These are phyloP conservation scores for Peromyscus nudipes DNA, from an alignment of 2,797 vertebrate species.

Conservation along the genomic window DNA sequence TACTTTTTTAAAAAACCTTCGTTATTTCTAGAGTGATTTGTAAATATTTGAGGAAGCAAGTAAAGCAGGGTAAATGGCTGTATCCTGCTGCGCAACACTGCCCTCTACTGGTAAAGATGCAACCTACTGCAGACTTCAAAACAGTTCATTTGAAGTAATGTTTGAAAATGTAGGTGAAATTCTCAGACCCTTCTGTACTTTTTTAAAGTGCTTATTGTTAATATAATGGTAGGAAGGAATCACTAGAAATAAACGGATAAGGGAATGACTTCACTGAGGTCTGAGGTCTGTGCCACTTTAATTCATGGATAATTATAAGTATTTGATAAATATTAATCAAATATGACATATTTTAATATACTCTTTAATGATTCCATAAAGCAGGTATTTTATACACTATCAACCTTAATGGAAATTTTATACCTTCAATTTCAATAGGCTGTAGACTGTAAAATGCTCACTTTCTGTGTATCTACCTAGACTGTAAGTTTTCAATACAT, in stretches of 20 bases:
- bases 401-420: neutral
- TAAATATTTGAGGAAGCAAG: conserved; percentile 45
- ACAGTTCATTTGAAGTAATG: neutral
- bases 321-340: conserved; percentile 41
- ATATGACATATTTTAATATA: neutral
- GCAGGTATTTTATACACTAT: neutral
- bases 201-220: neutral
- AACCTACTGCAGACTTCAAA: neutral
- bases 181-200: neutral
- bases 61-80: conserved; percentile 12
- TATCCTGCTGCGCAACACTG: conserved; percentile 84
- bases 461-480: neutral
- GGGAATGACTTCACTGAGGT: neutral
- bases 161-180: neutral
- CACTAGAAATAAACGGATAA: neutral
- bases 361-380: neutral
- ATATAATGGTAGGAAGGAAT: neutral
- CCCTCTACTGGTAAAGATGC: conserved; percentile 88
- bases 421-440: conserved; percentile 25
- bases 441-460: neutral
- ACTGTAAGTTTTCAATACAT: neutral
- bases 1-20: neutral
- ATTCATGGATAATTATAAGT: neutral
- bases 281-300: neutral
- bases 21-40: neutral